phyloP scores from a whole-genome alignment of 2,888 invertebrate genomes.

The Neoascia interrupta region DNA sequence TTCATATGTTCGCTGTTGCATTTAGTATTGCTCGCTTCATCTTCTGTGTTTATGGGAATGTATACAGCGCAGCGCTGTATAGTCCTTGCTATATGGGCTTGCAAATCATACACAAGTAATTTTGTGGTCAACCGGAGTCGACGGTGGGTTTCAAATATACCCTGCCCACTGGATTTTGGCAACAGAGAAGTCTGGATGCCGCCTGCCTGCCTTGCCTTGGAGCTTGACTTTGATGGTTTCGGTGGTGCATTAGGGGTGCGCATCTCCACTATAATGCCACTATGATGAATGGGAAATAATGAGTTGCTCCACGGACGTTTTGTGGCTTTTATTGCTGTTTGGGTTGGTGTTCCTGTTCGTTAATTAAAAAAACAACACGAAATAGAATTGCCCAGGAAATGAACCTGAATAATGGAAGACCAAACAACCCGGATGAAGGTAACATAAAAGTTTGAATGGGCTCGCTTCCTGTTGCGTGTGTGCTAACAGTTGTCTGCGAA shows the following conservation, averaged over 20 bases:
- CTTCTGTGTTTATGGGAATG: conserved; percentile 3
- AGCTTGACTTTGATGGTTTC: conserved; percentile 39
- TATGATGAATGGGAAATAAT: conserved; percentile 61
- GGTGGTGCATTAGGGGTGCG: neutral
- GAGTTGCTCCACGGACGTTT: conserved; percentile 43
- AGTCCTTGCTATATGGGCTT: neutral
- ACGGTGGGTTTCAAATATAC: too few species aligned
- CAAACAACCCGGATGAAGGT: too few species aligned
- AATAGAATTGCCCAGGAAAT: conserved; percentile 3
- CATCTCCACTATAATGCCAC: neutral
- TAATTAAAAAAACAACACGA: conserved; percentile 31
- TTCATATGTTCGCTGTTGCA: conserved; percentile 50
- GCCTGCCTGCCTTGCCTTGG: conserved; percentile 10
- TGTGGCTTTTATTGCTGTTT: neutral
- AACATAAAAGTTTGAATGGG: too few species aligned
- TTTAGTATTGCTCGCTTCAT: conserved; percentile 12
- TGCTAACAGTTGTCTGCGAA: too few species aligned
- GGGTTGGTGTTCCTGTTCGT: neutral
- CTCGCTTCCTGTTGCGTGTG: too few species aligned
- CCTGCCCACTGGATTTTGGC: too few species aligned
- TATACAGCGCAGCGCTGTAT: neutral
- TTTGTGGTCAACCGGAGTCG: conserved; percentile 43
- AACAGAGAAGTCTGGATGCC: too few species aligned
- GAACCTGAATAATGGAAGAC: neutral
- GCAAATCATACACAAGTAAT: conserved; percentile 36